phyloP scores from a whole-genome alignment of 92 coral and sea anemone species.

The Epizoanthus fatuus region DNA sequence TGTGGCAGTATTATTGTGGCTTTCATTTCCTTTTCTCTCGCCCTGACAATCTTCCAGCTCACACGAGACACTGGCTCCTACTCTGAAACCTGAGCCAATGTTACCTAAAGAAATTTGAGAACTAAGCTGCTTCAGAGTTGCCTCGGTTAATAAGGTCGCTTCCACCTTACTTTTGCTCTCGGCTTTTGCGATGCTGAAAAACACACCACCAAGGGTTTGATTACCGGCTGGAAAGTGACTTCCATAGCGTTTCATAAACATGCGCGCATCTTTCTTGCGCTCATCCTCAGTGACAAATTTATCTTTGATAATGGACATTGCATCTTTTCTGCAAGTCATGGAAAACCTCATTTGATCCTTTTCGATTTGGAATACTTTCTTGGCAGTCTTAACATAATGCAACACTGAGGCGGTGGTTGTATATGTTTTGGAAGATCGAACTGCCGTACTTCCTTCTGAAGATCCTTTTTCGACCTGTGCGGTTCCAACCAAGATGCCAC shows the following conservation, averaged over 20 bases:
- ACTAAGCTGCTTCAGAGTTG: slow-evolving; percentile 50
- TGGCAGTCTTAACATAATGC: slow-evolving; percentile 49
- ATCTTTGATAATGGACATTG: slow-evolving; percentile 6
- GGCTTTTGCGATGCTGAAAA: slow-evolving; percentile 59
- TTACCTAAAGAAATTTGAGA: slow-evolving; percentile 51
- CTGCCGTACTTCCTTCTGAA: not conserved
- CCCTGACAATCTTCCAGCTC: slow-evolving; percentile 24
- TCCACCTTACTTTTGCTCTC: slow-evolving; percentile 1
- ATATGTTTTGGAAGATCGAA: not conserved
- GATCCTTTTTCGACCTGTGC: slow-evolving; percentile 10
- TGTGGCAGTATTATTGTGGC: slow-evolving; percentile 12
- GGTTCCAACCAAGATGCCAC: slow-evolving; percentile 41
- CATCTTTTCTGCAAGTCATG: slow-evolving; percentile 33
- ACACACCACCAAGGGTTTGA: slow-evolving; percentile 70
- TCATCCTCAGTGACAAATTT: not conserved
- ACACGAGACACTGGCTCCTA: slow-evolving; percentile 22
- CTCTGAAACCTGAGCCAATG: slow-evolving; percentile 53
- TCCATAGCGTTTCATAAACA: slow-evolving; percentile 60
- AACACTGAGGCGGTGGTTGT: slow-evolving; percentile 49
- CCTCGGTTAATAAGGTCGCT: slow-evolving; percentile 31
- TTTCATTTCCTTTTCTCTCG: not conserved
- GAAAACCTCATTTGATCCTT: slow-evolving; percentile 31
- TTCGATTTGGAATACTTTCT: slow-evolving; percentile 40
- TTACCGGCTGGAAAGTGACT: slow-evolving; percentile 70
- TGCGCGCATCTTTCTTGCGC: slow-evolving; percentile 34